Conservation (phyloP, 2,797 vertebrate genomes). For the Tauraco hartlaubi region DNA sequence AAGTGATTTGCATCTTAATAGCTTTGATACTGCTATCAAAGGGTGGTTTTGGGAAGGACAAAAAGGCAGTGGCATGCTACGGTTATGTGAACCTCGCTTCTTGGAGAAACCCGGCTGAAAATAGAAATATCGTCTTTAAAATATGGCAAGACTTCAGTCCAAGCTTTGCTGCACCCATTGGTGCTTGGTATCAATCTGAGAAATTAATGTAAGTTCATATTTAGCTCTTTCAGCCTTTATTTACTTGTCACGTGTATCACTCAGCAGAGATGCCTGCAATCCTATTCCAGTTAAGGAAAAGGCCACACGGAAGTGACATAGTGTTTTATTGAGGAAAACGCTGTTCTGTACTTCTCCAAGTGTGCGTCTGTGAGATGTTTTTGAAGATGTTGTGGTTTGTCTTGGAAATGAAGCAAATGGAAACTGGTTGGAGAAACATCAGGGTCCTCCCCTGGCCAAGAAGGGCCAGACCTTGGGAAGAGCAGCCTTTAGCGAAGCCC, state of each 20-base stretch:
- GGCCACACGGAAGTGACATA: background rate
- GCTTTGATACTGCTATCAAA: background rate
- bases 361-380: background rate
- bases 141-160: background rate
- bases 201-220: background rate
- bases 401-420: background rate
- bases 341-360: background rate
- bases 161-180: background rate
- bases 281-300: background rate
- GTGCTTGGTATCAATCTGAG: background rate
- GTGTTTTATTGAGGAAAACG: background rate
- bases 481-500: background rate
- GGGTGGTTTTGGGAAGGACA: background rate
- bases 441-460: rapidly evolving
- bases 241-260: background rate
- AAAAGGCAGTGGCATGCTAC: background rate
- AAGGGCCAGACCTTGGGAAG: too few relatives aligned
- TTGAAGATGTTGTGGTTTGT: background rate
- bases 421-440: background rate
- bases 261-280: background rate
- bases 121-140: background rate
- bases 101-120: background rate
- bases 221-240: background rate
- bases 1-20: background rate
- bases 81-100: background rate